These are phyloP conservation scores for Parnassius smintheus DNA, from an alignment of 2,888 invertebrate genomes.

Conservation along the genomic window DNA sequence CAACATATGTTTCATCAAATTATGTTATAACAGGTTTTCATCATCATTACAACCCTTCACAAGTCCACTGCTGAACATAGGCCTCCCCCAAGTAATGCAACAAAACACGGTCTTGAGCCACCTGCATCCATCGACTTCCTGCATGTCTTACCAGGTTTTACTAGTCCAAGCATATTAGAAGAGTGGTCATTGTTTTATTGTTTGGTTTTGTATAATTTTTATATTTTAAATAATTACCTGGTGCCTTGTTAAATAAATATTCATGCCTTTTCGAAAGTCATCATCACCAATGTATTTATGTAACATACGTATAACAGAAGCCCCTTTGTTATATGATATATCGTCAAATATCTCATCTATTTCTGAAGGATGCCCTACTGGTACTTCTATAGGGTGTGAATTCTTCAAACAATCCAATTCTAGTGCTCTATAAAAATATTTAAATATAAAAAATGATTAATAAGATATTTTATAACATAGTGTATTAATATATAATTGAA, in stretches of 20 bases:
- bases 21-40: too few species aligned
- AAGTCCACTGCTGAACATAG: too few species aligned
- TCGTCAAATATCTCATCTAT: constrained; percentile 99
- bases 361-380: constrained; percentile 96
- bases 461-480: not conserved
- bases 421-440: constrained; percentile 82
- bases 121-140: too few species aligned
- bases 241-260: constrained; percentile 91
- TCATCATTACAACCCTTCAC: too few species aligned
- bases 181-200: too few species aligned
- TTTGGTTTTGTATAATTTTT: not conserved
- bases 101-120: too few species aligned
- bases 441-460: not conserved
- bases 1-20: too few species aligned
- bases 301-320: constrained; percentile 96
- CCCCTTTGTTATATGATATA: constrained; percentile 98
- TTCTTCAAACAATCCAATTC: constrained; percentile 94
- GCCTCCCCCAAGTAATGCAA: too few species aligned
- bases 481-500: too few species aligned
- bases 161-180: too few species aligned
- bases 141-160: too few species aligned
- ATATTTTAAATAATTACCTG: constrained; percentile 62
- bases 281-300: constrained; percentile 96
- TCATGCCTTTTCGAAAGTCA: constrained; percentile 96
- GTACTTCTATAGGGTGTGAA: constrained; percentile 98